Evolutionary conservation across 2,888 invertebrate species (phyloP), one percentile per base, ranked within the genome.

Genomic region (Agrotis puta): DNA sequence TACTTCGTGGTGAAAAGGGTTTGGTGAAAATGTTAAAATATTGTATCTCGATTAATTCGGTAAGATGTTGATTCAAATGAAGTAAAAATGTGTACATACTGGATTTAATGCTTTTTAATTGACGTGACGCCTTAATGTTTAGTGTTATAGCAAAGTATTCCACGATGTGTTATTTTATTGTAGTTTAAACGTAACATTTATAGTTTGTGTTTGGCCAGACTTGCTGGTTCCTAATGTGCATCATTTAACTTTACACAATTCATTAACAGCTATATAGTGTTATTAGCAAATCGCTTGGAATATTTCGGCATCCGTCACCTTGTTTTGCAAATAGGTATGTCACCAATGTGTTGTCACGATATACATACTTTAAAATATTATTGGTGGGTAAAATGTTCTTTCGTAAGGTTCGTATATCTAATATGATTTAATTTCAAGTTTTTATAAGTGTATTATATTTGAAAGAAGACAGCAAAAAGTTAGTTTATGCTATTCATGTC

Each of bases 1-100:
- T 77, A 79, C 63, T 74, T 74, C 77, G 82, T 83, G 87, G 86
- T 80, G 79, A 79, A 78, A 82, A 70, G 66, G 62, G 70, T 66
- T 63, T 5, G 53, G 58, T 20, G 43, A 53, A 16, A 48, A 69
- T 62, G 53, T 59, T 66, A 11, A 48, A 66, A 59, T 74, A 48
- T 70, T 50, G 51, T 74, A 54, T 74, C 43, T 74, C 54, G 20
- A 65, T 74, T 79, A 16, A 62, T 67, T 64, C 16, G 56, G 51
- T 67, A 57, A 51, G 58, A 65, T 62, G 54, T 65, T 78, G 53
- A 61, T 71, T 66, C 66, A 54, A 79, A 66, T 79, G 64, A 68
- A 78, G 67, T 74, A 64, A 74, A 76, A 73, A 65, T 58, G 64
- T 80, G 79, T 79, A 79, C 51, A 79, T 76, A 80, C 24, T 76